Conservation (phyloP, 2,797 vertebrate genomes). For the Manis javanica region DNA sequence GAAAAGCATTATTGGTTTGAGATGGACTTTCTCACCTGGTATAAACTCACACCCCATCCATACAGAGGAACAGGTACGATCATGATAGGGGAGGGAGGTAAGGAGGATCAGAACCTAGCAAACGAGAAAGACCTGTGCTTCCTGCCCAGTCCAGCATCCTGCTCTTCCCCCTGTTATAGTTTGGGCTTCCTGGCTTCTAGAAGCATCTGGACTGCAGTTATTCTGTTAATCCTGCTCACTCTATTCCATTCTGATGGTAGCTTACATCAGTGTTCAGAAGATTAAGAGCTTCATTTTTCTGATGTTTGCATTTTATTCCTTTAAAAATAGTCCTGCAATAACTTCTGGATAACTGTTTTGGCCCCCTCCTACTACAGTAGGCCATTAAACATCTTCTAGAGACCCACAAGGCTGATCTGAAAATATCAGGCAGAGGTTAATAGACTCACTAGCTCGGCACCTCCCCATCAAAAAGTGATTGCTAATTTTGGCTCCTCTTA, state of each 20-base stretch:
- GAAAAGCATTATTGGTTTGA: background rate
- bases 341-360: background rate
- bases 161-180: background rate
- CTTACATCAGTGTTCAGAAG: background rate
- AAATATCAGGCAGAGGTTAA: conserved; percentile 27
- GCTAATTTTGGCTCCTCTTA: conserved; percentile 51
- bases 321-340: background rate
- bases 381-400: background rate
- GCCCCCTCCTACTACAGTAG: background rate
- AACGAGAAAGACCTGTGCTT: background rate
- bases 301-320: background rate
- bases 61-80: background rate
- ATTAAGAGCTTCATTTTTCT: background rate
- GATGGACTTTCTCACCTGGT: background rate
- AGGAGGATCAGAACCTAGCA: background rate
- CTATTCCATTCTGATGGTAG: rapidly evolving
- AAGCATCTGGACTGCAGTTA: background rate
- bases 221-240: background rate
- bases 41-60: background rate
- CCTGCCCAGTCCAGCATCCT: background rate
- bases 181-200: background rate
- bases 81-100: background rate
- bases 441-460: background rate
- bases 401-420: background rate
- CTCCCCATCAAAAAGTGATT: conserved; percentile 18